Conservation (phyloP, 2,888 invertebrate species). For the Drosophila mercatorum region DNA sequence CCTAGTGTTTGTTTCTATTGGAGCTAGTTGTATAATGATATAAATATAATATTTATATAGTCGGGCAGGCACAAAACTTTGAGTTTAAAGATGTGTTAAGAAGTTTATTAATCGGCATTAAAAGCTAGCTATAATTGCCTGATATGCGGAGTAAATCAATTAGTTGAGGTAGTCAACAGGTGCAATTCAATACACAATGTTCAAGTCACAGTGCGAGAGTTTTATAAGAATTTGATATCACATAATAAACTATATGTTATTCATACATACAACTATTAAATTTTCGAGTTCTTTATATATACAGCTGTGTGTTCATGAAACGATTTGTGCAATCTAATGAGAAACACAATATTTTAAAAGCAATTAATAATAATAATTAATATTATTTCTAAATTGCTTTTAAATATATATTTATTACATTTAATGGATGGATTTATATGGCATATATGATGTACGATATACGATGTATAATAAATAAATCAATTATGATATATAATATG, state of each 20-base stretch:
- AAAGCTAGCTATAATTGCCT: not conserved
- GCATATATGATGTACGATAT: too few relatives aligned
- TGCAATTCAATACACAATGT: not conserved
- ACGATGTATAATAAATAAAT: too few relatives aligned
- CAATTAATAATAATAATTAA: not conserved
- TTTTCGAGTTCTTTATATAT: too few relatives aligned
- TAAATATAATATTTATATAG: not conserved
- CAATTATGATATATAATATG: too few relatives aligned
- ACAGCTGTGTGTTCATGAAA: too few relatives aligned
- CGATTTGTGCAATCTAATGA: too few relatives aligned
- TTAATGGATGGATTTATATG: too few relatives aligned
- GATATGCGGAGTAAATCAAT: not conserved
- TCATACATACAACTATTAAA: too few relatives aligned
- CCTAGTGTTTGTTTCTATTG: not conserved
- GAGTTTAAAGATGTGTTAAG: not conserved
- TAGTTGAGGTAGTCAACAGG: not conserved
- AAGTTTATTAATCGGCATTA: not conserved
- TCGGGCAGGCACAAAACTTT: not conserved
- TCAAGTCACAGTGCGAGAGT: not conserved
- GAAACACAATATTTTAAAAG: too few relatives aligned
- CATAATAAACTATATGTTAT: too few relatives aligned
- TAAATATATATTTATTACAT: too few relatives aligned
- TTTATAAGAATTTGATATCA: not conserved
- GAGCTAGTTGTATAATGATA: not conserved
- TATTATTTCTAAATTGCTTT: too few relatives aligned